These are phyloP conservation scores for Danio albolineatus DNA, from an alignment of 2,797 vertebrate genomes.

Conservation along the genomic window DNA sequence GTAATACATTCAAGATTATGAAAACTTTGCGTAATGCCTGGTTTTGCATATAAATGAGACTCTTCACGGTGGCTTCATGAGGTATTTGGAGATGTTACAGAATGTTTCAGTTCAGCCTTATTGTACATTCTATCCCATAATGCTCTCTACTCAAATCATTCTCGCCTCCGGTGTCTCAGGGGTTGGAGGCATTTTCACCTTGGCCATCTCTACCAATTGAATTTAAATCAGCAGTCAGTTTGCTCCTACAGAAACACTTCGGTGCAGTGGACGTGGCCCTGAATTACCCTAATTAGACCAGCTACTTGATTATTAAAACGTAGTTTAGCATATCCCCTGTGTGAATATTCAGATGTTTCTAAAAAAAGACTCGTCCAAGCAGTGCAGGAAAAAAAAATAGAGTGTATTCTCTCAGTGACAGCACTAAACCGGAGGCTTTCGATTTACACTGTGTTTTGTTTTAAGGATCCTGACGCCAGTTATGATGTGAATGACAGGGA, in stretches of 20 bases:
- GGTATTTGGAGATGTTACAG: background rate
- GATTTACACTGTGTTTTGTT: constrained; percentile 39
- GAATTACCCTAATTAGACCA: background rate
- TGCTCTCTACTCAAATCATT: background rate
- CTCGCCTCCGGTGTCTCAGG: constrained; percentile 29
- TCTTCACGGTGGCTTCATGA: background rate
- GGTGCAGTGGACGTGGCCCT: background rate
- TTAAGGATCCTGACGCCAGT: constrained; percentile 92
- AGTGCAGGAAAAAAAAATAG: background rate
- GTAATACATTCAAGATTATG: background rate
- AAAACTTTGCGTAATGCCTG: constrained; percentile 10
- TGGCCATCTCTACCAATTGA: background rate
- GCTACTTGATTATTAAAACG: background rate
- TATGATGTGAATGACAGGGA: constrained; percentile 98
- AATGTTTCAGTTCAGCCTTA: constrained; percentile 7
- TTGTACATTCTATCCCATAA: constrained; percentile 35
- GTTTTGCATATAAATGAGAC: constrained; percentile 8
- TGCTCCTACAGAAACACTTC: background rate
- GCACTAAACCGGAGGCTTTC: background rate
- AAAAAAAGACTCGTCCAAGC: background rate
- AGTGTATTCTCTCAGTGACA: background rate
- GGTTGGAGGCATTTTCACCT: constrained; percentile 9
- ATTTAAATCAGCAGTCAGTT: constrained; percentile 17
- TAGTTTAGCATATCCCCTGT: background rate
- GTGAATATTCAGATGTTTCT: background rate